phyloP scores from a whole-genome alignment of 2,888 invertebrate species.

The Drosophila mimetica region DNA sequence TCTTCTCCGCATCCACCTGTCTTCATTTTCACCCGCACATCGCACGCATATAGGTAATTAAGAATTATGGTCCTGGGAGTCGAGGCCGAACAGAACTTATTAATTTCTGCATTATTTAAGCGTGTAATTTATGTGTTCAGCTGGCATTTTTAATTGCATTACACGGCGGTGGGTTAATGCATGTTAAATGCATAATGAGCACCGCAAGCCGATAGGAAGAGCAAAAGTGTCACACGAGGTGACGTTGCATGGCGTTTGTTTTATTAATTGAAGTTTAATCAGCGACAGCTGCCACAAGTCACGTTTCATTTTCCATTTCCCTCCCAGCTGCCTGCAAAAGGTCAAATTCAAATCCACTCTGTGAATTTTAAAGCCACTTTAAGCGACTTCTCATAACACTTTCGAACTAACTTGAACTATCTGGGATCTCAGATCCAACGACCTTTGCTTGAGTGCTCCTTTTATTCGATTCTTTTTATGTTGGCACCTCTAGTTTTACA shows the following conservation, averaged over 20 bases:
- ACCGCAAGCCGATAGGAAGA: conserved; percentile 14
- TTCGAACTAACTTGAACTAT: background rate
- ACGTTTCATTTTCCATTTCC: conserved; percentile 18
- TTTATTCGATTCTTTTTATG: conserved; percentile 6
- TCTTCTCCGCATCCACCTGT: too few relatives aligned
- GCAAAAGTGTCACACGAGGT: conserved; percentile 49
- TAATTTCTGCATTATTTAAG: conserved; percentile 78
- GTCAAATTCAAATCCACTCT: conserved; percentile 37
- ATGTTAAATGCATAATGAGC: conserved; percentile 72
- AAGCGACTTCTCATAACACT: background rate
- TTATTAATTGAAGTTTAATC: conserved; percentile 75
- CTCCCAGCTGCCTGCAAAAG: conserved; percentile 19
- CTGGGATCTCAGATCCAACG: conserved; percentile 2
- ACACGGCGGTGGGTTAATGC: conserved; percentile 73
- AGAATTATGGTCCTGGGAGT: conserved; percentile 60
- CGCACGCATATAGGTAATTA: conserved; percentile 64
- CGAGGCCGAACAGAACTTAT: conserved; percentile 64
- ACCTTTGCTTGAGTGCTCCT: conserved; percentile 1
- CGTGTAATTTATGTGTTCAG: conserved; percentile 75
- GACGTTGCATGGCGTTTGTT: conserved; percentile 65
- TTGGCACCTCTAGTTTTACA: conserved; percentile 36
- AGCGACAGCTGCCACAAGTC: conserved; percentile 59
- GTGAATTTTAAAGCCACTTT: conserved; percentile 4
- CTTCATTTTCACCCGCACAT: conserved; percentile 26
- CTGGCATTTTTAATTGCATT: conserved; percentile 76